phyloP scores from a whole-genome alignment of 2,888 invertebrate species.

The Pogonocherus hispidulus region DNA sequence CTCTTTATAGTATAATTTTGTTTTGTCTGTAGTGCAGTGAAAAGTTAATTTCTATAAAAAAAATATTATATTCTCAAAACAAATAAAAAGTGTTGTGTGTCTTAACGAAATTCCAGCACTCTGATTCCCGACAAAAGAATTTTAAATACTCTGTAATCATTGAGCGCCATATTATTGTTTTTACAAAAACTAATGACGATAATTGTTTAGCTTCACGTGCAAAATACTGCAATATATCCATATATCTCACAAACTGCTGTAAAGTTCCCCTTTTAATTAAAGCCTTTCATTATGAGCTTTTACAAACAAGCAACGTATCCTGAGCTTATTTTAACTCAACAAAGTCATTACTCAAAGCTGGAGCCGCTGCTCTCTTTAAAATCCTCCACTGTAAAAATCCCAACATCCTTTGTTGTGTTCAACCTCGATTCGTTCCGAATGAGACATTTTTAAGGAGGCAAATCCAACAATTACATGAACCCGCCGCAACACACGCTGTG shows the following conservation, averaged over 20 bases:
- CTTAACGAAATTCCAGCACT: too few species aligned
- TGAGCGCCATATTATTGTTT: too few species aligned
- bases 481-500: constrained; percentile 5
- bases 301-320: background rate
- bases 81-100: too few species aligned
- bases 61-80: too few species aligned
- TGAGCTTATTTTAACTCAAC: background rate
- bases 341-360: constrained; percentile 1
- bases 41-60: too few species aligned
- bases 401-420: constrained; percentile 17
- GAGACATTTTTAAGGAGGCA: constrained; percentile 27
- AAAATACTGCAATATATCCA: too few species aligned
- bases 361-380: constrained; percentile 6
- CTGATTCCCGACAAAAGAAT: too few species aligned
- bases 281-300: background rate
- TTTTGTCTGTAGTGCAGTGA: too few species aligned
- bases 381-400: constrained; percentile 10
- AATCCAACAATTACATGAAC: constrained; percentile 26
- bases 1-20: too few species aligned
- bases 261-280: background rate
- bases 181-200: too few species aligned
- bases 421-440: constrained; percentile 18
- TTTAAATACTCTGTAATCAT: too few species aligned
- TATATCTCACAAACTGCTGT: background rate
- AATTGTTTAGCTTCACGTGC: too few species aligned